Base-by-base conservation (phyloP, 2,888 invertebrate genomes). In the Smittia sp. region DNA sequence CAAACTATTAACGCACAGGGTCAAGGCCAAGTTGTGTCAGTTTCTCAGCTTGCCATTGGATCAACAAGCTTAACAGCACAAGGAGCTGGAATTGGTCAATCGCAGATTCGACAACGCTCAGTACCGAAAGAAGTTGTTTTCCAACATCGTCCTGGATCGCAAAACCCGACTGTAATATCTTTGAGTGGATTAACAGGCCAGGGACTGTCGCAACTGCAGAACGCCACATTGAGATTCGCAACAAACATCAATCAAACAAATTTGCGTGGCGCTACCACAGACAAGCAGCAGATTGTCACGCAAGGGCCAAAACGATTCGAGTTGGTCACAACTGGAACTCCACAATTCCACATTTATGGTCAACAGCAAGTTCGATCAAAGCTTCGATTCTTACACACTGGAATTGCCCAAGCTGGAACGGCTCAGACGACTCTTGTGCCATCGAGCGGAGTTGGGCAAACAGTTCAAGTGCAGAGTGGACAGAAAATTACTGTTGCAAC, bases 1-100 rank as follows among this genome's bases (percentile, higher is more conserved):
- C 83, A 83, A 74, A 81, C 82, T 0, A 78, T 81, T 65, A 77
- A 79, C 74, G 78, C 80, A 13, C 82, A 81, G 75, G 77, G 74
- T 76, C 80, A 75, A 69, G 75, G 18, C 0, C 83, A 82, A 76
- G 81, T 85, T 38, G 82, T 84, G 1, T 81, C 83, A 15, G 80
- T 84, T 58, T 79, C 85, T 73, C 80, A 83, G 54, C 75, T 84
- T 74, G 79, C 85, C 76, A 75, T 84, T 76, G 79, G 85, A 76
- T 78, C 83, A 54, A 79, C 81, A 1, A 78, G 80, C 20, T 76
- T 81, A 74, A 80, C 79, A 58, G 79, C 79, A 38, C 79, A 80
- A 0, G 80, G 83, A 11, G 82, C 80, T 0, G 83, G 81, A 52
- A 70, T 83, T 74, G 78, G 82, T 3, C 82, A 81, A 75, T 77